A percentile compares a stretch with the other conserved stretches of the same genome.
Evolutionary conservation across 2,797 vertebrate genomes (phyloP).

Genomic region (Spinus pinus): DNA sequence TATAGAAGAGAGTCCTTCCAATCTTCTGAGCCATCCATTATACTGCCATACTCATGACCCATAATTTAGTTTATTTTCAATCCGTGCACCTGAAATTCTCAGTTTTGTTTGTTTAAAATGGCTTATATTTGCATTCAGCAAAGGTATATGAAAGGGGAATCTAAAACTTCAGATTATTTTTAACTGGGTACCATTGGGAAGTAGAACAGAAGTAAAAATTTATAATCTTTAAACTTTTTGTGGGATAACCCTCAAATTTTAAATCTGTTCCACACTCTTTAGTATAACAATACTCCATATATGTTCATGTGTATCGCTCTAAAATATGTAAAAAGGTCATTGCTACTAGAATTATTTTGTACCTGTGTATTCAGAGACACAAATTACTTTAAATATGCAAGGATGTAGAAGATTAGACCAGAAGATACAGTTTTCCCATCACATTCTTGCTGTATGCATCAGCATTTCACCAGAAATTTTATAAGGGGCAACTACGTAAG

Average conservation of each 20-base stretch:
- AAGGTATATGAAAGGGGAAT: neutral
- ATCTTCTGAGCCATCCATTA: neutral
- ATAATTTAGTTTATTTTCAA: constrained; percentile 28
- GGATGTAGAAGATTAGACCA: neutral
- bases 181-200: neutral
- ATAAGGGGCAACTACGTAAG: neutral
- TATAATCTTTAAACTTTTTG: neutral
- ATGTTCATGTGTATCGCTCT: neutral
- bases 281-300: neutral
- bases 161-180: neutral
- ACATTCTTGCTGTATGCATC: neutral
- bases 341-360: neutral
- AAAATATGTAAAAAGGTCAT: neutral
- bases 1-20: neutral
- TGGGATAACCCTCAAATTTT: neutral
- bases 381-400: neutral
- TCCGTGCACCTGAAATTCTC: constrained; percentile 9
- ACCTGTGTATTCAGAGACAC: neutral
- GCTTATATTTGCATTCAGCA: neutral
- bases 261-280: neutral
- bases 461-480: neutral
- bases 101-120: constrained; percentile 38
- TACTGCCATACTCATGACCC: neutral
- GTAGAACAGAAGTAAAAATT: neutral
- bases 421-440: neutral